Base-by-base conservation (phyloP, 2,113 vertebrate genomes). In the Dunckerocampus dactyliophorus region DNA sequence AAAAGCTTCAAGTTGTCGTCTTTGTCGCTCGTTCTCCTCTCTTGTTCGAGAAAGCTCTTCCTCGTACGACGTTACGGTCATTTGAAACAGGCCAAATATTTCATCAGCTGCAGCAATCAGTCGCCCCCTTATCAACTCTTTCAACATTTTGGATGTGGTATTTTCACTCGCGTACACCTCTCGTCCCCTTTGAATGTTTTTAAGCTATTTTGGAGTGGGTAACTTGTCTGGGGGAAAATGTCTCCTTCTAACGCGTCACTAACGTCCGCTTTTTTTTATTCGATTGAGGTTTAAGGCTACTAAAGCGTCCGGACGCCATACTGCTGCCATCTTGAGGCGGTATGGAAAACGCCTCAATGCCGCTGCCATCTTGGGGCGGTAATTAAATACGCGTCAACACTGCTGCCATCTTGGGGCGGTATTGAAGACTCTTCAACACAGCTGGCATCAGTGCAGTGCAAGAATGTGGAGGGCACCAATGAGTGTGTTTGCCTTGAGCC, bases 1-100 rank as follows among this genome's bases (percentile, higher is more conserved):
- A 50, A 50, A 6, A 14, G 50, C 50, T 24, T 28, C 48, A 7
- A 52, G 50, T 52, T 52, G 50, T 52, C 15, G 52, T 54, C 52
- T 8, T 31, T 53, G 51, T 31, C 8, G 51, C 22, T 53, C 22
- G 51, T 3, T 53, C 24, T 31, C 51, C 51, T 53, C 51, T 17
- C 15, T 17, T 8, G 24, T 24, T 53, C 22, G 22, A 17, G 3
- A 10, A 31, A 53, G 51, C 31, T 31, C 13, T 24, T 17, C 51
- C 24, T 53, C 51, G 24, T 53, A 31, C 24, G 15, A n/a, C 16
- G 51, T 22, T 11, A 53, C 24, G 2, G 51, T 53, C 2, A 1
- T 31, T n/a, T 53, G 8, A 17, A 52, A 52, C 14, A 53, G 16
- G 1, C 15, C 24, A 8, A 53, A 31, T 5, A 31, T 31, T n/a